A percentile compares a stretch with the other conserved stretches of the same genome.
Evolutionary conservation across 2,113 vertebrate genomes (phyloP).

Genomic region (Crotalus helleri): DNA sequence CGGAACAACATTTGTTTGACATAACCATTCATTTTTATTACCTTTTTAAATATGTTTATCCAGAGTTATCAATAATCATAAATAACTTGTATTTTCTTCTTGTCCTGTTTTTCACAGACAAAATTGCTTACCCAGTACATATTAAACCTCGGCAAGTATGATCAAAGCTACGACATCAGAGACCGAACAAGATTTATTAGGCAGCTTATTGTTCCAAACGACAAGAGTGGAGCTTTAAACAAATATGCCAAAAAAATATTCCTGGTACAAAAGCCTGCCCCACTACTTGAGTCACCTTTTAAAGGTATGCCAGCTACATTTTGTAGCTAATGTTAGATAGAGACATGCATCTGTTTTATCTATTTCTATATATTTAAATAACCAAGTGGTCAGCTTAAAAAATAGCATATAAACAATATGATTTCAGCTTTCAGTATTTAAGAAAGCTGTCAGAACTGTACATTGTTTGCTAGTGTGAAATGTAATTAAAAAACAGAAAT

Average conservation of each 20-base stretch:
- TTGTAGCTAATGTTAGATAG: conserved; percentile 50
- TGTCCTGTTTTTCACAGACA: conserved; percentile 81
- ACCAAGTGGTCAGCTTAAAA: conserved; percentile 51
- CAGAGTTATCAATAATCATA: conserved; percentile 98
- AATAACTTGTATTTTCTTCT: conserved; percentile 82
- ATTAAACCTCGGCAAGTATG: conserved; percentile 96
- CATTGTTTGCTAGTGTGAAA: conserved; percentile 16
- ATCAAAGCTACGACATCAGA: conserved; percentile 98
- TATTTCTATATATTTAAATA: conserved; percentile 37
- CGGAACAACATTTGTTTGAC: conserved; percentile 85
- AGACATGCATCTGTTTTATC: conserved; percentile 41
- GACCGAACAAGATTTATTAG: conserved; percentile 98
- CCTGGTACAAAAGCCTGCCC: conserved; percentile 92
- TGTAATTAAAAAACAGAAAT: neutral
- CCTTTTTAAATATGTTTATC: conserved; percentile 92
- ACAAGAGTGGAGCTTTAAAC: conserved; percentile 91
- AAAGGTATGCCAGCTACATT: conserved; percentile 82
- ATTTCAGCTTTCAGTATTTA: conserved; percentile 4
- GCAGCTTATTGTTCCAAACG: conserved; percentile 96
- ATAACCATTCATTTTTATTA: conserved; percentile 95
- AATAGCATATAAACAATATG: neutral
- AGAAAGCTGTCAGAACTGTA: conserved; percentile 22
- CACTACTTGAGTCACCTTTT: conserved; percentile 90
- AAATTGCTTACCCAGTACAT: conserved; percentile 99
- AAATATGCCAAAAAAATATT: conserved; percentile 97